A percentile compares a stretch with the other conserved stretches of the same genome.
Conservation (phyloP, 2,888 invertebrate genomes). For the Ischnus inquisitorius region DNA sequence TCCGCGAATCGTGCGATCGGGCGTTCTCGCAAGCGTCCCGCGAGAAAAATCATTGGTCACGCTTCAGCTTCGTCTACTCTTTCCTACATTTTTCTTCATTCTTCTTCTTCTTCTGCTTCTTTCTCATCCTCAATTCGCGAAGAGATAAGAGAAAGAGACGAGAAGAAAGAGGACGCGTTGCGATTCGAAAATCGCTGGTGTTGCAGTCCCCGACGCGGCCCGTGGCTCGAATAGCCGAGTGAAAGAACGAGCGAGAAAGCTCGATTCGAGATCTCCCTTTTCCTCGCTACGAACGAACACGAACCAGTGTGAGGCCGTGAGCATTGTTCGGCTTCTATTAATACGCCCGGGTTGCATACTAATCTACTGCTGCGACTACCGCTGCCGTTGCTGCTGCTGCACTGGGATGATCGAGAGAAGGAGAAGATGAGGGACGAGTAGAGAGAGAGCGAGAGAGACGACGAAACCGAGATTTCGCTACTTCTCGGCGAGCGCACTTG, state of each 20-base stretch:
- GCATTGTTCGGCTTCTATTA: slow-evolving; percentile 84
- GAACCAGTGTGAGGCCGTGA: slow-evolving; percentile 80
- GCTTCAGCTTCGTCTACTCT: slow-evolving; percentile 56
- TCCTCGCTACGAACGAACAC: slow-evolving; percentile 67
- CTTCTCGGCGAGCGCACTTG: slow-evolving; percentile 73
- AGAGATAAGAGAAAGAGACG: slow-evolving; percentile 37
- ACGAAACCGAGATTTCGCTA: slow-evolving; percentile 56
- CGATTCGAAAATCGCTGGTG: slow-evolving; percentile 67
- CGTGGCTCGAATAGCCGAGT: slow-evolving; percentile 61
- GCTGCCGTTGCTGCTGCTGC: slow-evolving; percentile 13
- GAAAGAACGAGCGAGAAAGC: slow-evolving; percentile 60
- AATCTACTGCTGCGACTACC: slow-evolving; percentile 77
- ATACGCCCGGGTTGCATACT: slow-evolving; percentile 83
- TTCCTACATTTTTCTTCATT: slow-evolving; percentile 50
- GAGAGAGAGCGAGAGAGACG: slow-evolving; percentile 56
- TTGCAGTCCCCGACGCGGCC: slow-evolving; percentile 61
- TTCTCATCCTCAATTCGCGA: slow-evolving; percentile 35
- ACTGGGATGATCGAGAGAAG: slow-evolving; percentile 37
- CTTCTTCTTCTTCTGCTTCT: slow-evolving; percentile 27
- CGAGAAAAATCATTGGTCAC: slow-evolving; percentile 64
- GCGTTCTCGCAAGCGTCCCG: slow-evolving; percentile 52
- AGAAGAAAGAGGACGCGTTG: slow-evolving; percentile 57
- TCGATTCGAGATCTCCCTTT: slow-evolving; percentile 49
- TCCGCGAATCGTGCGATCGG: slow-evolving; percentile 53
- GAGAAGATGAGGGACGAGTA: slow-evolving; percentile 41